Percentiles rank a stretch among this genome's conserved stretches.
These are phyloP conservation scores for Branchellion lobata DNA, from an alignment of 2,888 invertebrate genomes.

Conservation along the genomic window DNA sequence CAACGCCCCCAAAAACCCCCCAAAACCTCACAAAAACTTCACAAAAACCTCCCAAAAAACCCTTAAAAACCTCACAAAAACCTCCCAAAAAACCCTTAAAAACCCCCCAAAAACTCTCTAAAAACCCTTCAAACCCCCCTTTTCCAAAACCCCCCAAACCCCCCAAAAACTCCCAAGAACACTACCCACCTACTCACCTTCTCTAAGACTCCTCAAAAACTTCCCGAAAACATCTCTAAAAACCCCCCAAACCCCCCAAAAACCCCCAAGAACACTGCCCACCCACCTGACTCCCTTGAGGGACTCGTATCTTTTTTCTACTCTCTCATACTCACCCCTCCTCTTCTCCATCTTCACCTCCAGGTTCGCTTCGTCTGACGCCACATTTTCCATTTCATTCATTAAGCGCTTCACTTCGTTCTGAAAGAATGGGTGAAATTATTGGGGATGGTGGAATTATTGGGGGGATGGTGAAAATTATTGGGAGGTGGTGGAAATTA, in stretches of 20 bases:
- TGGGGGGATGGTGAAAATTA: background rate
- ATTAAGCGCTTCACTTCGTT: constrained; percentile 72
- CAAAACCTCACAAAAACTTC: too few species aligned
- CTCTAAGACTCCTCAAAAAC: background rate
- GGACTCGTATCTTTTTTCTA: constrained; percentile 86
- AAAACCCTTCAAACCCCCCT: too few species aligned
- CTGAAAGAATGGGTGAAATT: constrained; percentile 56
- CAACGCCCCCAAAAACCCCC: too few species aligned
- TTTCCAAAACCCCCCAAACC: too few species aligned
- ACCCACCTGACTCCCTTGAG: constrained; percentile 84
- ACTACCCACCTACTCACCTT: background rate
- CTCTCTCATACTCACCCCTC: constrained; percentile 82
- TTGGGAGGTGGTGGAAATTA: too few species aligned
- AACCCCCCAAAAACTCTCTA: too few species aligned
- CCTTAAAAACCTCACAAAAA: too few species aligned
- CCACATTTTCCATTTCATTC: constrained; percentile 77
- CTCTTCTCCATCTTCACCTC: constrained; percentile 89
- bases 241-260: background rate
- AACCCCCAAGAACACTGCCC: background rate
- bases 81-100: too few species aligned
- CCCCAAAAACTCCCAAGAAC: too few species aligned
- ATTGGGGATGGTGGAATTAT: background rate
- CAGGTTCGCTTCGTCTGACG: constrained; percentile 81
- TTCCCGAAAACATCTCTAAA: background rate
- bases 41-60: too few species aligned